phyloP scores from a whole-genome alignment of 2,888 invertebrate species.

The Ectobius pallidus region DNA sequence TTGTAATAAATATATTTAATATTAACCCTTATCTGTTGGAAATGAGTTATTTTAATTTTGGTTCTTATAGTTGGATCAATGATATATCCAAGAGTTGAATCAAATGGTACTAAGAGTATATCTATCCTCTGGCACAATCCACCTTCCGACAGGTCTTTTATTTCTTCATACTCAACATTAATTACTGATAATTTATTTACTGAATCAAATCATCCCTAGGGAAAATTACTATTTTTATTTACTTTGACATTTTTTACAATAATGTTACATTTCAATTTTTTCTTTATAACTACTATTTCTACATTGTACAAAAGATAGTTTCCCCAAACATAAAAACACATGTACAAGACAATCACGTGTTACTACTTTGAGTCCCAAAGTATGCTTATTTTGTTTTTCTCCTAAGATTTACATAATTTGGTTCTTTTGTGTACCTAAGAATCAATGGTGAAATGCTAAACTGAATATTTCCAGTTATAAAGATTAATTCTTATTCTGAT shows the following conservation, averaged over 20 bases:
- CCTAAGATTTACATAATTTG: slow-evolving; percentile 7
- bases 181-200: too few species aligned
- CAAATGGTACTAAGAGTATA: too few species aligned
- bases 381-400: slow-evolving; percentile 8
- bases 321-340: slow-evolving; percentile 28
- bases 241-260: slow-evolving; percentile 29
- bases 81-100: too few species aligned
- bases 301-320: slow-evolving; percentile 36
- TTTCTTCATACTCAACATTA: too few species aligned
- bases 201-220: not conserved
- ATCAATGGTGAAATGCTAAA: not conserved
- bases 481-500: slow-evolving; percentile 2
- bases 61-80: too few species aligned
- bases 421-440: slow-evolving; percentile 6
- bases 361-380: slow-evolving; percentile 15
- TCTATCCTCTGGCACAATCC: too few species aligned
- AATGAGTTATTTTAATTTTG: too few species aligned
- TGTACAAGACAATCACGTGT: slow-evolving; percentile 16
- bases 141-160: too few species aligned
- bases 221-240: slow-evolving; percentile 32
- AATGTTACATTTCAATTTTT: slow-evolving; percentile 17
- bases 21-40: too few species aligned
- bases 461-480: slow-evolving; percentile 16
- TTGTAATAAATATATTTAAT: too few species aligned
- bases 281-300: slow-evolving; percentile 23